phyloP scores from a whole-genome alignment of 2,888 invertebrate genomes.

The Ptilodon capucinus region DNA sequence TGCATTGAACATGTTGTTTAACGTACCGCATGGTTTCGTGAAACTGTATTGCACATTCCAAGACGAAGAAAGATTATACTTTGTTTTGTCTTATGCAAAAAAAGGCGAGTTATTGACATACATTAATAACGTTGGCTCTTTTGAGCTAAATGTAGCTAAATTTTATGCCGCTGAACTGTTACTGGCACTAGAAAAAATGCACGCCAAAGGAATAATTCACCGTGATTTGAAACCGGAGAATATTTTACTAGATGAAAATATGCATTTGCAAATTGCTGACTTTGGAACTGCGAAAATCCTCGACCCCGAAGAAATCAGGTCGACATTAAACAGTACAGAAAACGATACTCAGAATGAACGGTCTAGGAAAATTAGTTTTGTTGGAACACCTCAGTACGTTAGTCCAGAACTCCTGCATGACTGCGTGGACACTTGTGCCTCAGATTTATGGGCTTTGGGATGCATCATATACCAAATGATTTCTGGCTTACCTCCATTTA shows the following conservation, averaged over 20 bases:
- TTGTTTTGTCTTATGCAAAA: slow-evolving; percentile 96
- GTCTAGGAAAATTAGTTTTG: slow-evolving; percentile 92
- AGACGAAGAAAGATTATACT: slow-evolving; percentile 95
- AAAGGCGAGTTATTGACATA: slow-evolving; percentile 97
- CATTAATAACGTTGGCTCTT: slow-evolving; percentile 94
- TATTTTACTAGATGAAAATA: slow-evolving; percentile 95
- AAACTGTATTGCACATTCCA: slow-evolving; percentile 98
- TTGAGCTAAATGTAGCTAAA: slow-evolving; percentile 93
- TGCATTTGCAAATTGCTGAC: slow-evolving; percentile 98
- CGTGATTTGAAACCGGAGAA: slow-evolving; percentile 99
- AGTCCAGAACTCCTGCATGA: slow-evolving; percentile 97
- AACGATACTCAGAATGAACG: slow-evolving; percentile 70
- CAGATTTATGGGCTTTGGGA: slow-evolving; percentile 98
- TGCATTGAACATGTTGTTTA: slow-evolving; percentile 92
- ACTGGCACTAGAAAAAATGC: slow-evolving; percentile 95
- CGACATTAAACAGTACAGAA: slow-evolving; percentile 42
- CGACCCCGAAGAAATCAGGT: slow-evolving; percentile 59
- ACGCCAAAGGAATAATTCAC: slow-evolving; percentile 94
- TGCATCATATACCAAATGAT: slow-evolving; percentile 99
- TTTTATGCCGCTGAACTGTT: slow-evolving; percentile 98
- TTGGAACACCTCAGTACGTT: slow-evolving; percentile 99
- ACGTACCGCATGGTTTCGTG: slow-evolving; percentile 93
- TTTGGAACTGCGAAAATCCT: slow-evolving; percentile 98
- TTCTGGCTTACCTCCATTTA: slow-evolving; percentile 95
- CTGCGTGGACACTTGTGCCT: slow-evolving; percentile 88